phyloP scores from a whole-genome alignment of 2,888 invertebrate genomes.

The Epirrita christyi region DNA sequence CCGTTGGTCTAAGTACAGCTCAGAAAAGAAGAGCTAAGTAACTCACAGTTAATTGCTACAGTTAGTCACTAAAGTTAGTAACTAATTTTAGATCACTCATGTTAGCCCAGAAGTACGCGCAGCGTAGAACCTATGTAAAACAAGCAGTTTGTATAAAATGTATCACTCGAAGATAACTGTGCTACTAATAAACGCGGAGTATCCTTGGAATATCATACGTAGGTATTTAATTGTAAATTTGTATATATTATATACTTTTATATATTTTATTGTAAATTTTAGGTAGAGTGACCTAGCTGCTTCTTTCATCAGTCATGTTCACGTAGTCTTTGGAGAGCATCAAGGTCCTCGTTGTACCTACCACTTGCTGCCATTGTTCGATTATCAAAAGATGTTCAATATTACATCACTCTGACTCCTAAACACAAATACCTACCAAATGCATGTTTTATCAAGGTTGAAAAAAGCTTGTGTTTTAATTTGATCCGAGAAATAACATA shows the following conservation, averaged over 20 bases:
- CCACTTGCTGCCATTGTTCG: conserved; percentile 53
- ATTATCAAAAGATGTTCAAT: conserved; percentile 42
- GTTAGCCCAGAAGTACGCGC: no score
- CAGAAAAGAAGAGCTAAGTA: conserved; percentile 3
- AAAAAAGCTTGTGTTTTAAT: background rate
- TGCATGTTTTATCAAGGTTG: background rate
- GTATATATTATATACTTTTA: no score
- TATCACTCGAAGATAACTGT: no score
- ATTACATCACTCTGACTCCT: conserved; percentile 36
- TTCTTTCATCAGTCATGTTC: conserved; percentile 5
- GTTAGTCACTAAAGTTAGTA: no score
- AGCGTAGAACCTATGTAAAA: no score
- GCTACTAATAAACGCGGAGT: no score
- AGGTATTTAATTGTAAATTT: no score
- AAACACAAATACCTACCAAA: background rate
- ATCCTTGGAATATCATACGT: no score
- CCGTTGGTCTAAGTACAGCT: conserved; percentile 39
- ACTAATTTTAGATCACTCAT: no score
- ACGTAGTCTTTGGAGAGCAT: conserved; percentile 37
- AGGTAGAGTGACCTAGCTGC: background rate
- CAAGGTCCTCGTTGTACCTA: conserved; percentile 54
- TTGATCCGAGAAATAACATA: no score
- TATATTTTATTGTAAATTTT: background rate
- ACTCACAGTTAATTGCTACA: no score
- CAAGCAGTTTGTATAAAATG: no score